phyloP scores from a whole-genome alignment of 2,888 invertebrate genomes.

The Pachydiplax longipennis region DNA sequence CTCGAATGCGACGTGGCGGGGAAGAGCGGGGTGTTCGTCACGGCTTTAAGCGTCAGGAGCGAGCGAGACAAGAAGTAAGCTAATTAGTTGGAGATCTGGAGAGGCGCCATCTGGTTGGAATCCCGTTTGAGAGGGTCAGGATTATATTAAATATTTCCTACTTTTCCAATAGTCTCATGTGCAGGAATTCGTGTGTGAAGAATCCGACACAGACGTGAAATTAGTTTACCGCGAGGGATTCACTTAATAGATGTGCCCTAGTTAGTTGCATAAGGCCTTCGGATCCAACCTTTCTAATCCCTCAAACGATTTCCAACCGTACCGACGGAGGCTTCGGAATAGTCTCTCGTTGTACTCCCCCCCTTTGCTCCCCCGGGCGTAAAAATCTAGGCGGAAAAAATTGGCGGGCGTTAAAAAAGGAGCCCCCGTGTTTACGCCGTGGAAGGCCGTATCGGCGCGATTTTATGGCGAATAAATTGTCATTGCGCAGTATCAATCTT shows the following conservation, averaged over 20 bases:
- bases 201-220: neutral
- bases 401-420: neutral
- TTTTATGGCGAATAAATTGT: conserved; percentile 2
- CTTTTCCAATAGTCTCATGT: neutral
- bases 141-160: neutral
- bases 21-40: neutral
- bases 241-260: neutral
- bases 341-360: too few relatives aligned
- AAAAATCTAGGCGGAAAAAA: too few relatives aligned
- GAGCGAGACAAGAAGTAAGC: conserved; percentile 1
- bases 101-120: neutral
- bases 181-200: neutral
- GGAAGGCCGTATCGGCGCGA: neutral
- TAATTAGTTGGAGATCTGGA: conserved; percentile 4
- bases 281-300: neutral
- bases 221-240: neutral
- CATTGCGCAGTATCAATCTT: neutral
- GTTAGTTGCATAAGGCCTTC: neutral
- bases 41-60: neutral
- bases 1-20: neutral
- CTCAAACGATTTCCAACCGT: too few relatives aligned
- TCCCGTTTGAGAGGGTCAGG: neutral
- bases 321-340: too few relatives aligned
- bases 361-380: too few relatives aligned
- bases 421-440: neutral